phyloP scores from a whole-genome alignment of 2,797 vertebrate species.

The Rhyacichthys aspro region DNA sequence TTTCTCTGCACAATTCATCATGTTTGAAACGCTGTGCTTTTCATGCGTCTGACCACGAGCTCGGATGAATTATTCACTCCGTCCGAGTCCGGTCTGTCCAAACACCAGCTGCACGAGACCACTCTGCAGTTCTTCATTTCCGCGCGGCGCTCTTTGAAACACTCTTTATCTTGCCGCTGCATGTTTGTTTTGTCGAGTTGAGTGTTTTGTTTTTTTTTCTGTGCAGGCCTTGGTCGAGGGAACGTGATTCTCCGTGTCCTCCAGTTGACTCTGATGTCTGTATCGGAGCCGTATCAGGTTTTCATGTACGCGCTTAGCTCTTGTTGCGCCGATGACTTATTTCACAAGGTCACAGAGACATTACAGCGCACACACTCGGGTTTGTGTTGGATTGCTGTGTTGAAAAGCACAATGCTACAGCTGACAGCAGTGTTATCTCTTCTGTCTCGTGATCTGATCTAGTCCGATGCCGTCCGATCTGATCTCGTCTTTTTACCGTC shows the following conservation, averaged over 20 bases:
- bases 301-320: slow-evolving; percentile 34
- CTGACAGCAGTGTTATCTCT: slow-evolving; percentile 23
- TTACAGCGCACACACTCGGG: slow-evolving; percentile 5
- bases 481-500: slow-evolving; percentile 30
- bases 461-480: slow-evolving; percentile 42
- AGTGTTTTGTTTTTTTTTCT: no score
- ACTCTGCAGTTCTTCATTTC: slow-evolving; percentile 37
- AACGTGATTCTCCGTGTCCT: slow-evolving; percentile 17
- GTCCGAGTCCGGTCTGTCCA: background rate
- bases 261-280: slow-evolving; percentile 39
- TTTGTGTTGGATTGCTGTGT: slow-evolving; percentile 30
- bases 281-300: slow-evolving; percentile 47
- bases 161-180: slow-evolving; percentile 38
- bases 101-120: background rate
- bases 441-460: slow-evolving; percentile 47
- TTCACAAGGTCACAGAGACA: slow-evolving; percentile 18
- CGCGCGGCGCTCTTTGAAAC: slow-evolving; percentile 33
- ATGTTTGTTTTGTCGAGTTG: background rate
- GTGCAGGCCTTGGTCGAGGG: background rate
- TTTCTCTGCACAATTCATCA: background rate
- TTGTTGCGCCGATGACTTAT: slow-evolving; percentile 30
- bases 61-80: slow-evolving; percentile 2
- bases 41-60: background rate
- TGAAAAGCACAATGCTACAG: slow-evolving; percentile 1
- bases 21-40: background rate